Evolutionary conservation across 2,113 vertebrate species (phyloP).

Genomic region (human (Homo sapiens)): DNA sequence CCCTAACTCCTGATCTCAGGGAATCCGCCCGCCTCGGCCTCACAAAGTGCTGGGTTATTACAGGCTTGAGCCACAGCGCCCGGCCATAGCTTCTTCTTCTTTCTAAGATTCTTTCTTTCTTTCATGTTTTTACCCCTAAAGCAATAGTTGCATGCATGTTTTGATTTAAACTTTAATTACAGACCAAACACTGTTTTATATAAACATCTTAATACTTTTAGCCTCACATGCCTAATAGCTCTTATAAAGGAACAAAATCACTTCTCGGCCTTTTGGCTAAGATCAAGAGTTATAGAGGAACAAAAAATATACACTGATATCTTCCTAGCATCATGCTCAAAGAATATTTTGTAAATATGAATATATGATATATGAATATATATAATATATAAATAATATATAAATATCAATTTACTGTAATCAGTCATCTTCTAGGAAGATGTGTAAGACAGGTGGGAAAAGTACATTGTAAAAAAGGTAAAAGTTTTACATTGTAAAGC

Average conservation of each 20-base stretch:
- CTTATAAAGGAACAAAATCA: rapidly evolving
- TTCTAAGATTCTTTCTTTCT: background rate
- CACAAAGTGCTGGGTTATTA: too few species aligned
- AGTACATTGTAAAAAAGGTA: background rate
- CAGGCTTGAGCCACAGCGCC: too few species aligned
- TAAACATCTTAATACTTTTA: background rate
- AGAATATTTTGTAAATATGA: background rate
- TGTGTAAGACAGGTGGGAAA: background rate
- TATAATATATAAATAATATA: background rate
- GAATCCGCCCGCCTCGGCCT: too few species aligned
- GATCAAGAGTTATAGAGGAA: too few species aligned
- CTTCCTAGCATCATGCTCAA: background rate
- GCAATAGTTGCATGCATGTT: background rate
- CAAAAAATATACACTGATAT: background rate
- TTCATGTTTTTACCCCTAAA: background rate
- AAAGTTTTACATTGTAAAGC: background rate
- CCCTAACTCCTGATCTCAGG: too few species aligned
- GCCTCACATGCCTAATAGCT: background rate
- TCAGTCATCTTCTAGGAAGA: background rate
- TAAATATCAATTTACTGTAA: background rate
- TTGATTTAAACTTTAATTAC: background rate
- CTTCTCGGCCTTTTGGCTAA: too few species aligned
- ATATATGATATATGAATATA: background rate
- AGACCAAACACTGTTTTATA: background rate
- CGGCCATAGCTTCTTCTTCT: background rate